Conservation (phyloP, 1,140 invertebrate species). For the Papilio polytes region DNA sequence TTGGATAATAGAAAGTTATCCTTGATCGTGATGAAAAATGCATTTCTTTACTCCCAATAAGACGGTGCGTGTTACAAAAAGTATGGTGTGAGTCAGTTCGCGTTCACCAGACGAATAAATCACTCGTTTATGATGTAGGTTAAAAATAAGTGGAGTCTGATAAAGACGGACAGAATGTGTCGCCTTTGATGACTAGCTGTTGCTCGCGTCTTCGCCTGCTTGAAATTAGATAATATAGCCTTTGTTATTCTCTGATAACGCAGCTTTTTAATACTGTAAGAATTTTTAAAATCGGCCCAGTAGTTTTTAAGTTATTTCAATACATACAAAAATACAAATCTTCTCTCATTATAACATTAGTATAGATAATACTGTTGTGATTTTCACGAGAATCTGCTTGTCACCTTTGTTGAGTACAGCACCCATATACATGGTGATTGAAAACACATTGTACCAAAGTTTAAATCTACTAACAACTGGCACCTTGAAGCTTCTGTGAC, state of each 20-base stretch:
- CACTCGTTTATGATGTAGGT: constrained; percentile 39
- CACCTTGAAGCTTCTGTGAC: neutral
- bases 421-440: neutral
- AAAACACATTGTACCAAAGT: neutral
- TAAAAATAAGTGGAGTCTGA: constrained; percentile 37
- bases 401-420: neutral
- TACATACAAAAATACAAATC: too few species aligned
- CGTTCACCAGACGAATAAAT: constrained; percentile 35
- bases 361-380: constrained; percentile 17
- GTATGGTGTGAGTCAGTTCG: constrained; percentile 16
- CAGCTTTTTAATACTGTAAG: too few species aligned
- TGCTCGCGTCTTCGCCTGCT: too few species aligned
- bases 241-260: too few species aligned
- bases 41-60: neutral
- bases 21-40: neutral
- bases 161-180: constrained; percentile 36
- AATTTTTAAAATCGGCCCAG: too few species aligned
- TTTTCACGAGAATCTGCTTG: constrained; percentile 8
- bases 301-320: too few species aligned
- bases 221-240: too few species aligned
- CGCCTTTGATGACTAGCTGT: neutral
- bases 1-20: neutral
- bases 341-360: too few species aligned
- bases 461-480: too few species aligned
- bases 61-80: constrained; percentile 19